Percentiles rank a stretch among this genome's conserved stretches.
Evolutionary conservation across 2,113 vertebrate genomes (phyloP).

Genomic region (Kryptolebias marmoratus): DNA sequence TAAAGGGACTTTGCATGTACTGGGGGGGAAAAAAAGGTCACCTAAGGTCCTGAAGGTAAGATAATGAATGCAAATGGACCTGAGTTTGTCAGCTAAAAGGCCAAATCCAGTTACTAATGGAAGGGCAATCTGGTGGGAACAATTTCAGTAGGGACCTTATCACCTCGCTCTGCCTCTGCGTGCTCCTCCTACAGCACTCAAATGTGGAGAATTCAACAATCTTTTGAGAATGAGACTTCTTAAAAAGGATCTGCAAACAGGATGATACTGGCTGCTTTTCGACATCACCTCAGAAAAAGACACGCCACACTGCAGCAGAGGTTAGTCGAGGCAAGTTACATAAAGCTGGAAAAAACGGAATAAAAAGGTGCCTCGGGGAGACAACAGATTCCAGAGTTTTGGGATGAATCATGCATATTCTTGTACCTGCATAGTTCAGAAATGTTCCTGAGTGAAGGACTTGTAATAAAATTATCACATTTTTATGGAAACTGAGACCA

Average conservation of each 20-base stretch:
- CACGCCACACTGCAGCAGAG: slow-evolving; percentile 21
- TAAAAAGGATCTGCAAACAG: slow-evolving; percentile 25
- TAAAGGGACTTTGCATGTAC: slow-evolving; percentile 10
- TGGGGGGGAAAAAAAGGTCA: not conserved
- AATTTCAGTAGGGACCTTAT: not conserved
- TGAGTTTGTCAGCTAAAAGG: slow-evolving; percentile 16
- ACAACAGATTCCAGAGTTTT: slow-evolving; percentile 8
- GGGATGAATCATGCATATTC: slow-evolving; percentile 18
- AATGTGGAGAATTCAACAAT: not conserved
- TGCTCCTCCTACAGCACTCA: slow-evolving; percentile 19
- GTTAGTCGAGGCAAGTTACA: slow-evolving; percentile 43
- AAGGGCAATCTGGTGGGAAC: slow-evolving; percentile 20
- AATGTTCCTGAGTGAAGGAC: not conserved
- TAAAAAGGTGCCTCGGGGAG: slow-evolving; percentile 19
- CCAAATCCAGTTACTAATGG: not conserved
- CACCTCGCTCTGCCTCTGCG: slow-evolving; percentile 10
- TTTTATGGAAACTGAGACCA: slow-evolving; percentile 1
- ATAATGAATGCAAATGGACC: slow-evolving; percentile 24
- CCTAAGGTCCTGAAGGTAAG: not conserved
- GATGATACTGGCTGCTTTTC: slow-evolving; percentile 23
- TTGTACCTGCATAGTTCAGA: slow-evolving; percentile 5
- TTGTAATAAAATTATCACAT: not conserved
- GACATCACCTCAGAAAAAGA: slow-evolving; percentile 18
- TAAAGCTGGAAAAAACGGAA: slow-evolving; percentile 25
- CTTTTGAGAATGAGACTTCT: slow-evolving; percentile 26